Evolutionary conservation across 2,888 invertebrate genomes (phyloP), one percentile per base, ranked within the genome.

Genomic region (Orchestes rusci): DNA sequence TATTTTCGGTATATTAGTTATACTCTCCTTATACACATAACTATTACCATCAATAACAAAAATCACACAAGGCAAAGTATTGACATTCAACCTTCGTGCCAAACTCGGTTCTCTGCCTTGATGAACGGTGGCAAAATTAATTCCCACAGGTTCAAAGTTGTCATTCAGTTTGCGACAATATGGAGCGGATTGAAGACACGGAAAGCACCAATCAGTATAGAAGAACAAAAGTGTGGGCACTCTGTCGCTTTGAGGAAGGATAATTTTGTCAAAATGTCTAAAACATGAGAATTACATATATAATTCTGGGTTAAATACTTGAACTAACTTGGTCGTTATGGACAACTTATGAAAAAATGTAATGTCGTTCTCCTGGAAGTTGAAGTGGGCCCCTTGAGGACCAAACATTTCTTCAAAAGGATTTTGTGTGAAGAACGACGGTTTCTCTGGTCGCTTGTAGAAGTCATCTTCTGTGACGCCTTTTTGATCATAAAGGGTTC

Each of bases 151-250:
- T 62, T 91, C 88, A 41, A 95, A 69, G 32, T 93, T 86, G 57
- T 90, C 87, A 30, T 90, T 82, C 39, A 95, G 72, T 51, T 87
- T 79, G 37, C 88, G 76, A 79, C 93, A 90, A 7, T 87, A 77
- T 1, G 84, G 84, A 34, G 92, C 90, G n/a, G 86, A 82, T 59
- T 82, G 84, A 51, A 91, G 80, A 66, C 95, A 96, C 36, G 88
- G 81, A 66, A 92, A 89, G 65, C 95, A 96, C 86, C 91, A 93
- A 67, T 95, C 94, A 4, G 89, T 85, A 69, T 93, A 96, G 66
- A 92, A 90, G 56, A 95, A 79, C 36, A 96, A 76, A 44, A 96
- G 70, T 46, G 90, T 84, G 7, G 94, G 92, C 23, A 83, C 83
- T 51, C 78, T 80, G 45, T 76, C 73, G 62, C 91, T 93, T 63